These are phyloP conservation scores for Phrynosoma blainvillii DNA, from an alignment of 2,113 vertebrate species.

Conservation along the genomic window DNA sequence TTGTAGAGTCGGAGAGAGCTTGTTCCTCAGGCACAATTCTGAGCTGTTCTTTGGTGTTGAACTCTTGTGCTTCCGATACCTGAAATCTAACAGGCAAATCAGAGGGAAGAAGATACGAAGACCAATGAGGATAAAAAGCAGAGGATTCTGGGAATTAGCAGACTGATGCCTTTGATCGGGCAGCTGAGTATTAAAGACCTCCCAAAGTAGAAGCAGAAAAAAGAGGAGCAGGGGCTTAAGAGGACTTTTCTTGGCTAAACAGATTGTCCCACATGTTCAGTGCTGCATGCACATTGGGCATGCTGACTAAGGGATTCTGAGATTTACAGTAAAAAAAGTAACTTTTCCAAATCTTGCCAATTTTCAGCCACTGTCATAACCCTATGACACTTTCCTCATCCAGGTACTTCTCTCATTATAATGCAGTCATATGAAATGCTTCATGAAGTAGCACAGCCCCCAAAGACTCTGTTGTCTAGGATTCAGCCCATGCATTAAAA, in stretches of 20 bases:
- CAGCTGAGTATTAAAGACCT: no score
- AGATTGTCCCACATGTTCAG: background rate
- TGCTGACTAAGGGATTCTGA: no score
- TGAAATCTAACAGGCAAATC: constrained; percentile 67
- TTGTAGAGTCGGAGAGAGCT: constrained; percentile 68
- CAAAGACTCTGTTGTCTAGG: background rate
- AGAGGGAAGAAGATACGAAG: background rate
- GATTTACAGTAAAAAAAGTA: no score
- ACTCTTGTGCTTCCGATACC: constrained; percentile 78
- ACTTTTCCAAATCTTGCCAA: no score
- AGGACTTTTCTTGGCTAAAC: no score
- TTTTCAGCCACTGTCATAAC: no score
- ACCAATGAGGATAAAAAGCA: constrained; percentile 25
- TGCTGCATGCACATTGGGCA: no score
- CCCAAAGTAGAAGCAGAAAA: background rate
- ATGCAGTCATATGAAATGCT: no score
- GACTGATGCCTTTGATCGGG: background rate
- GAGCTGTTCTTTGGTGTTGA: constrained; percentile 61
- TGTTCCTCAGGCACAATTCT: constrained; percentile 73
- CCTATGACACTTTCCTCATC: no score
- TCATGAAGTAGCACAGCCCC: no score
- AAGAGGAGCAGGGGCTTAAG: background rate
- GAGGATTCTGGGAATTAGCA: background rate
- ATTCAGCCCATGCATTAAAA: background rate
- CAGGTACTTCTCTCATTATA: no score